Evolutionary conservation across 1,140 invertebrate genomes (phyloP).

Genomic region (Venustaconcha ellipsiformis): DNA sequence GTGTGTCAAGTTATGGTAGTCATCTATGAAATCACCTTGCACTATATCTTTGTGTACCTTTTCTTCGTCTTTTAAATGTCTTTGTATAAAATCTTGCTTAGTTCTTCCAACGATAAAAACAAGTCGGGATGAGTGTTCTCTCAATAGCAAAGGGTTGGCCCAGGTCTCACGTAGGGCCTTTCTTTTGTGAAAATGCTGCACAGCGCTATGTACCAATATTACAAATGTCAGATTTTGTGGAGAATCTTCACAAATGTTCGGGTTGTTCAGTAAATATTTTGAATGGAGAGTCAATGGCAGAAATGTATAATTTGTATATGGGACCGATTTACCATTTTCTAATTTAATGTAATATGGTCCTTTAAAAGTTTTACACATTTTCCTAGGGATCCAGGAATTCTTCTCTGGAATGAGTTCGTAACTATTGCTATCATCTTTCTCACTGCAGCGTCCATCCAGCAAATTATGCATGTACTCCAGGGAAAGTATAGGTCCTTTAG

Average conservation of each 20-base stretch:
- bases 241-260: neutral
- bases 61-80: conserved; percentile 25
- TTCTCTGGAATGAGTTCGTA: no score
- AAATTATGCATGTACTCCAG: no score
- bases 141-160: conserved; percentile 34
- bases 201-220: conserved; percentile 39
- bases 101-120: conserved; percentile 79
- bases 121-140: conserved; percentile 24
- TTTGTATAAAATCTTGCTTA: conserved; percentile 46
- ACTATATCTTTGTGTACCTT: conserved; percentile 39
- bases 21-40: conserved; percentile 51
- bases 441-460: no score
- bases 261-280: neutral
- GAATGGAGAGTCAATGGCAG: no score
- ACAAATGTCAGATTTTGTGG: conserved; percentile 6
- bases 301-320: no score
- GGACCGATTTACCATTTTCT: no score
- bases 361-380: no score
- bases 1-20: conserved; percentile 45
- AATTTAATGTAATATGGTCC: no score
- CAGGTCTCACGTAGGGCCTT: conserved; percentile 50
- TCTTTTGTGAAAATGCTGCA: conserved; percentile 34
- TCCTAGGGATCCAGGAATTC: no score
- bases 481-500: no score
- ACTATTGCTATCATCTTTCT: no score